Evolutionary conservation across 2,888 invertebrate species (phyloP), one percentile per base, ranked within the genome.

Genomic region (Helicoverpa assulta): DNA sequence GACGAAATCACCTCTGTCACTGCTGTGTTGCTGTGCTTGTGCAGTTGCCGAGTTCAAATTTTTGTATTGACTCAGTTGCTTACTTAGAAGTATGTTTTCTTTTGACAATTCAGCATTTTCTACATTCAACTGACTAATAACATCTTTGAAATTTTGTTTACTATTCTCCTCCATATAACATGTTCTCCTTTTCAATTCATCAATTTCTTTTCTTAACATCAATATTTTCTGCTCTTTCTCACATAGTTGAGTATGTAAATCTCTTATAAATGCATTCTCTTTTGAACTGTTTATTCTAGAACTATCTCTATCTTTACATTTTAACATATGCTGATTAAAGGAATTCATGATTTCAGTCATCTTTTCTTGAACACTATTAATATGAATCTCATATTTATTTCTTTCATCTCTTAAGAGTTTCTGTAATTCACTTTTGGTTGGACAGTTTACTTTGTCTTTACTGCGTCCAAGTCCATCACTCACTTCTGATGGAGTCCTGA

Each of bases 201-300:
- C 93, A 90, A 95, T 95, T 86, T 96, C 94, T 86, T 95, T 95
- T 78, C 90, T 93, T 29, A 96, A 83, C 91, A 93, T 93, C n/a
- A 95, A 87, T 43, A 94, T 89, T 82, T 90, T 94, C 83, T 95
- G 95, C 80, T 96, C 96, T 89, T 93, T 92, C 85, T 95, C 95
- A 92, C 95, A 95, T 70, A 96, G 85, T 84, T 92, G 94, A 33
- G 82, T 85, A 78, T 96, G 94, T 68, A 96, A 88, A 82, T 95
- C 95, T 86, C 88, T 91, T 4, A 95, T 80, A 85, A 92, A 94
- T 70, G 66, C 57, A 85, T 86, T 92, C 65, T 91, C 90, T 81
- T 86, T 73, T 8, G 87, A 73, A 65, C 73, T 77, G 67, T 73
- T 83, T 43, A 67, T 67, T 76, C 75, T 88, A 10, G 86, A 75